Evolutionary conservation across 2,113 vertebrate species (phyloP), one percentile per base, ranked within the genome.

Genomic region (Bettongia penicillata): DNA sequence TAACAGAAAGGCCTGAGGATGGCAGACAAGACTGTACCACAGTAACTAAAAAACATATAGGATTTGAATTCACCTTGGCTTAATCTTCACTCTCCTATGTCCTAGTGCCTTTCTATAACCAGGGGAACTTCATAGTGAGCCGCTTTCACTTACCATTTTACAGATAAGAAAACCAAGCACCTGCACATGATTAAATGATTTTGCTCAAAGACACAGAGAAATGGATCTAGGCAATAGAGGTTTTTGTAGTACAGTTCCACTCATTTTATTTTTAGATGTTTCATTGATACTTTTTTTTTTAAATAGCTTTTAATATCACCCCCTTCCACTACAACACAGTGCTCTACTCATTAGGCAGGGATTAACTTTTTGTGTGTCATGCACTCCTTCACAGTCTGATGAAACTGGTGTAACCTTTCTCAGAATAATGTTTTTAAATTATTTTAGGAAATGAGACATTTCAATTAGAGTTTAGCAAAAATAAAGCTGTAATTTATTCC

Each of bases 71-170:
- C 1, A 2, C 5, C 16, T 84, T 22, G 22, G 16, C 19, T 84
- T 84, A 84, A 84, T 43, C n/a, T 84, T 84, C 6, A n/a, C 37
- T n/a, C 68, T 84, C 6, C 68, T 43, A 23, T 8, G 6, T 43
- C 37, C 31, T n/a, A 43, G 37, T 84, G 37, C 37, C 68, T 84
- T 84, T 84, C 16, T 84, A 84, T 31, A 68, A n/a, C 19, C n/a
- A n/a, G n/a, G 37, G 16, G 37, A 23, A 84, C 19, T 43, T 43
- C 19, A 43, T 43, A 43, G 16, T 84, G 68, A 84, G n/a, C n/a
- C 9, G 12, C 89, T 94, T 23, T 26, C n/a, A 93, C 89, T 48
- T 97, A 91, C 37, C 89, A 51, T 94, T 51, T 47, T 10, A 90
- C 24, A 89, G 26, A 92, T 50, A 28, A 89, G 52, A 93, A 96